phyloP scores from a whole-genome alignment of 2,797 vertebrate genomes.

The Pelodytes ibericus region DNA sequence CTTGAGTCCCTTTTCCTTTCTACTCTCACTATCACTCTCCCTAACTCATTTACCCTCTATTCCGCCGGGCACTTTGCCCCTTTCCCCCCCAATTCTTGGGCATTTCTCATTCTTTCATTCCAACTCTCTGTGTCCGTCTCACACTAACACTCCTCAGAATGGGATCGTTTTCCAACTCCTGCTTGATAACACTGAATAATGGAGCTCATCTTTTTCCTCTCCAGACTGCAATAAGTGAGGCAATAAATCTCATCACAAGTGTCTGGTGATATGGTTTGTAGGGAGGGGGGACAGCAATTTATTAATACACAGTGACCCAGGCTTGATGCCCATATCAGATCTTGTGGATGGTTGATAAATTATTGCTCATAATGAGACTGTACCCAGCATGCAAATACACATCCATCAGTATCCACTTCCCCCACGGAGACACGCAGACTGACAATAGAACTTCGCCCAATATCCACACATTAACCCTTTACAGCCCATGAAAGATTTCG shows the following conservation, averaged over 20 bases:
- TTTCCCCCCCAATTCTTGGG: not conserved
- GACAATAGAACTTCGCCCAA: too few species aligned
- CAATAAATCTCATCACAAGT: slow-evolving; percentile 35
- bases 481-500: not conserved
- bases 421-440: not conserved
- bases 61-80: too few species aligned
- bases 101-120: slow-evolving; percentile 8
- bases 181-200: not conserved
- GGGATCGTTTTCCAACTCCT: slow-evolving; percentile 18
- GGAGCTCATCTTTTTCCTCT: slow-evolving; percentile 18
- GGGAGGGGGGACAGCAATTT: slow-evolving; percentile 3
- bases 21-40: too few species aligned
- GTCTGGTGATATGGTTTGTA: slow-evolving; percentile 9
- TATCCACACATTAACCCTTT: not conserved
- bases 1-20: too few species aligned
- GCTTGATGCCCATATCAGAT: slow-evolving; percentile 49
- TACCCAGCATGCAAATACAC: not conserved
- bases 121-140: not conserved
- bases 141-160: not conserved
- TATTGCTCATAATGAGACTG: slow-evolving; percentile 29
- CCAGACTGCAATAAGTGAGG: slow-evolving; percentile 36
- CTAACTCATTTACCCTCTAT: too few species aligned
- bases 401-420: slow-evolving; percentile 6
- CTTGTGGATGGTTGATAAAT: slow-evolving; percentile 38
- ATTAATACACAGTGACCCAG: slow-evolving; percentile 21